Percentiles rank a stretch among this genome's conserved stretches.
phyloP scores from a whole-genome alignment of 2,797 vertebrate species.

The Scyliorhinus canicula region DNA sequence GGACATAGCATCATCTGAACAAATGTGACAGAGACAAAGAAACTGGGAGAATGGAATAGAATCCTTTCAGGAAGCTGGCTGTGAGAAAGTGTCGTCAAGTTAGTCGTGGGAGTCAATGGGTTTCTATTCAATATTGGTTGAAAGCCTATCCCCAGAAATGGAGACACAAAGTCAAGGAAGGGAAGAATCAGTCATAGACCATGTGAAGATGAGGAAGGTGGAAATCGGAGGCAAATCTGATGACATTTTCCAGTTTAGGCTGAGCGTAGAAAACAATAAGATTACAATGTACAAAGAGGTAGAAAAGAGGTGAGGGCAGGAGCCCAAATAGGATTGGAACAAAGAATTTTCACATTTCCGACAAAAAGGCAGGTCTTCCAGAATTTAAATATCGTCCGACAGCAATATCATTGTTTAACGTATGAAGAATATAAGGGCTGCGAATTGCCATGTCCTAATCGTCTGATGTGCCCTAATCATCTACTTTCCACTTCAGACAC shows the following conservation, averaged over 20 bases:
- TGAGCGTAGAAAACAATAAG: background rate
- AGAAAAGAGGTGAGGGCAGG: no score
- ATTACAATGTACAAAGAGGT: background rate
- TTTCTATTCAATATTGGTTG: no score
- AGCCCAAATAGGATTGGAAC: background rate
- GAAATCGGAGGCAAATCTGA: background rate
- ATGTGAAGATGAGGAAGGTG: background rate
- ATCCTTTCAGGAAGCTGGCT: no score
- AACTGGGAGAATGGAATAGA: no score
- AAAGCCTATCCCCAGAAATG: background rate
- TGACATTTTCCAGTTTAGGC: background rate
- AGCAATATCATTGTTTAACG: background rate
- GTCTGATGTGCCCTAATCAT: constrained; percentile 42
- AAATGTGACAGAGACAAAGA: no score
- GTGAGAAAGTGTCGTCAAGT: no score
- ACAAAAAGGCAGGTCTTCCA: background rate
- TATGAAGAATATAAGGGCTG: background rate
- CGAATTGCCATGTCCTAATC: constrained; percentile 18
- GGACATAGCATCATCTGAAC: no score
- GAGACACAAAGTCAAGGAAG: background rate
- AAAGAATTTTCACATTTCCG: background rate
- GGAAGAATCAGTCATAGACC: background rate
- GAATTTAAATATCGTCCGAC: background rate
- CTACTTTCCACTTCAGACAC: constrained; percentile 1
- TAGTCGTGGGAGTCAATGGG: no score